A percentile compares a stretch with the other conserved stretches of the same genome.
Evolutionary conservation across 2,113 vertebrate genomes (phyloP).

Genomic region (Anser cygnoides): DNA sequence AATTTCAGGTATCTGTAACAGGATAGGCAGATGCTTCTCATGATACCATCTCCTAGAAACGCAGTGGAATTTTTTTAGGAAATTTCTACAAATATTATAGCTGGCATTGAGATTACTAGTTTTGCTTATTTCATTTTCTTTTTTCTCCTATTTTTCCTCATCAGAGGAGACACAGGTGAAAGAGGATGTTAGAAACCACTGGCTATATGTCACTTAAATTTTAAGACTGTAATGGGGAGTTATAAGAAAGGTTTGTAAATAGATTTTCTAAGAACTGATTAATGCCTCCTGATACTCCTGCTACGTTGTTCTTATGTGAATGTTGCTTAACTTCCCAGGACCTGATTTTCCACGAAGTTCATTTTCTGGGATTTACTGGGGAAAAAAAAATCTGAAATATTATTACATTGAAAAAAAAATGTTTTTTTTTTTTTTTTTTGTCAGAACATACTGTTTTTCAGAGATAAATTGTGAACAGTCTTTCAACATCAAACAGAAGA

Average conservation of each 20-base stretch:
- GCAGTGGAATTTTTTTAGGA: neutral
- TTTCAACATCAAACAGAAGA: neutral
- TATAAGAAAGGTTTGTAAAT: neutral
- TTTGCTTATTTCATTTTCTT: neutral
- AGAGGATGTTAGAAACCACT: neutral
- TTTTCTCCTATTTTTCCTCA: neutral
- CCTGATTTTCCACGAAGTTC: neutral
- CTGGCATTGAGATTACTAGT: neutral
- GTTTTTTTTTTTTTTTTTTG: neutral
- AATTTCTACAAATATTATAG: neutral
- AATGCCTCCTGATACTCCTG: neutral
- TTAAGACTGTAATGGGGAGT: neutral
- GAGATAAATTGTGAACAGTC: neutral
- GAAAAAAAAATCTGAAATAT: neutral
- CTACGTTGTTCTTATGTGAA: neutral
- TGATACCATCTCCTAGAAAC: neutral
- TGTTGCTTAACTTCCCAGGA: neutral
- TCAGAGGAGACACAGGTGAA: neutral
- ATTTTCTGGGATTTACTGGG: neutral
- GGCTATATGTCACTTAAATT: neutral
- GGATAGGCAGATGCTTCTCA: neutral
- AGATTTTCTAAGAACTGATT: neutral
- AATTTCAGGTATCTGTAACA: neutral
- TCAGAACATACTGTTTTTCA: neutral
- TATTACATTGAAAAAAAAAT: neutral